Conservation (phyloP, 2,888 invertebrate genomes). For the Dendrolimus pini region DNA sequence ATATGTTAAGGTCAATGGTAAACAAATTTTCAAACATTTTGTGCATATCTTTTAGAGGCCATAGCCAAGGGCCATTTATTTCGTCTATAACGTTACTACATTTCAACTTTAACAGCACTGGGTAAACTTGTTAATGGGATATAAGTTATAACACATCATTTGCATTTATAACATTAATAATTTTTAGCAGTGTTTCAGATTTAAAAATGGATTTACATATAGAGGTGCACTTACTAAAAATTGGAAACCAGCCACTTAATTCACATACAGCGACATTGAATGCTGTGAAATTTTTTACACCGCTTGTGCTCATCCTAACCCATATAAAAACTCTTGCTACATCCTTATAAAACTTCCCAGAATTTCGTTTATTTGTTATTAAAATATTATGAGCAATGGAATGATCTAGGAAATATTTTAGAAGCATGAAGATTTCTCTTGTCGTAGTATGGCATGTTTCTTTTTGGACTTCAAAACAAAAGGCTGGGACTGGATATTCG, state of each 20-base stretch:
- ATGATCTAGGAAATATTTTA: conserved; percentile 76
- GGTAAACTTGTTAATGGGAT: no score
- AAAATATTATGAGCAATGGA: conserved; percentile 86
- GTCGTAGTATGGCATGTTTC: conserved; percentile 32
- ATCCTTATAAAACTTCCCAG: conserved; percentile 22
- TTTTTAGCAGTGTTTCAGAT: no score
- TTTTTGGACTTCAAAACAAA: conserved; percentile 78
- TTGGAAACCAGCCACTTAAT: conserved; percentile 84
- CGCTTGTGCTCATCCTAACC: conserved; percentile 75
- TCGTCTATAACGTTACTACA: no score
- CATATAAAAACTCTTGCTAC: conserved; percentile 79
- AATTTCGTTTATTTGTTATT: conserved; percentile 72
- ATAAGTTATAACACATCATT: no score
- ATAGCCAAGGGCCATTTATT: no score
- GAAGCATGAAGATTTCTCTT: conserved; percentile 60
- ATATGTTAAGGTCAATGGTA: no score
- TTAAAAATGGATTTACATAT: no score
- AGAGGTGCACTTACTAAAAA: conserved; percentile 74
- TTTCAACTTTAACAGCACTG: no score
- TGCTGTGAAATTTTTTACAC: conserved; percentile 72
- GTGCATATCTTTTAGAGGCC: no score
- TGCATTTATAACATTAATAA: no score
- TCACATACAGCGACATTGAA: conserved; percentile 87
- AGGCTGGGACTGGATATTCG: conserved; percentile 80
- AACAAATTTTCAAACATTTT: no score